Evolutionary conservation across 2,888 invertebrate genomes (phyloP), one percentile per base, ranked within the genome.

Genomic region (Parnassius orleans): DNA sequence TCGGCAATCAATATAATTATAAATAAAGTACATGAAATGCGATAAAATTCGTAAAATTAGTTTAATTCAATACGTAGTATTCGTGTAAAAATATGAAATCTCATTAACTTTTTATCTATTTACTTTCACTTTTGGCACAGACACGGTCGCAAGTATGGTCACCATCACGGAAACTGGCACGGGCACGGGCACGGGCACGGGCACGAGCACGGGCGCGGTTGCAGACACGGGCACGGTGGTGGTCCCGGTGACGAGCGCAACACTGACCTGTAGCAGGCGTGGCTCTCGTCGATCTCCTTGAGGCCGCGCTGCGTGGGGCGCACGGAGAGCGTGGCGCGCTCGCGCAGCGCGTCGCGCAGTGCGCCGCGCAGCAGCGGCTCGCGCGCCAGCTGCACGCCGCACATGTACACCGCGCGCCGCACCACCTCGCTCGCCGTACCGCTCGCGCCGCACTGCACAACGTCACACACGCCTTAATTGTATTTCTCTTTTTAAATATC

Each of bases 241-340:
- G 42, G 41, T 42, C 53, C 9, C 11, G 5, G 11, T 10, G 41
- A 2, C 42, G 2, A n/a, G 9, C 10, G 19, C 10, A 11, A 12
- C 24, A 15, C 24, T 42, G 33, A 74, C 94, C 92, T 92, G 78
- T 94, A 98, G 71, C 97, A 96, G 0, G 95, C 93, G 83, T 99
- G 98, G 69, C 95, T 95, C 87, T 99, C 99, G 80, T 99, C 99
- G 67, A 99, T 98, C 75, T 98, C 97, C 86, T 98, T 98, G 47
- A 95, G 79, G 0, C 99, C 99, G 69, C 96, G 95, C 77, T 96
- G 96, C 0, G 99, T 99, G 1, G 99, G 98, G 1, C 84, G 81
- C 1, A 97, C 95, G 65, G 93, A 93, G 64, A 99, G 81, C 68
- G 96, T 96, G 3, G 98, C 98, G 11, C 98, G 93, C 80, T 98